phyloP scores from a whole-genome alignment of 2,888 invertebrate genomes.

The Trachelus iudaicus region DNA sequence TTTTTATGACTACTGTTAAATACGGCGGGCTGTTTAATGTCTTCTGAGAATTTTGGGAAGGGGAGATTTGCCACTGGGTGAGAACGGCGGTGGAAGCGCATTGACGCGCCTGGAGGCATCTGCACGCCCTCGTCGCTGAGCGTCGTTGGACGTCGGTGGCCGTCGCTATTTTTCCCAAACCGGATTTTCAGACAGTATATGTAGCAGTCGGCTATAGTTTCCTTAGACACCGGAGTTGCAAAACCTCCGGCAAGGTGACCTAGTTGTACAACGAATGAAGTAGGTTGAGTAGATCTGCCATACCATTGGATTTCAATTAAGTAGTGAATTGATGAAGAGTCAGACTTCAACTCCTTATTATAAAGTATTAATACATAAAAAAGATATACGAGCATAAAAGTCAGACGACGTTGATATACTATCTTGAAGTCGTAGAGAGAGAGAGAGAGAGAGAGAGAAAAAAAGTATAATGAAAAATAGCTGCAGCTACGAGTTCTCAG shows the following conservation, averaged over 20 bases:
- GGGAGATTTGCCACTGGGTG: slow-evolving; percentile 17
- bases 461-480: too few relatives aligned
- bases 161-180: slow-evolving; percentile 49
- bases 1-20: too few relatives aligned
- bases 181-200: slow-evolving; percentile 48
- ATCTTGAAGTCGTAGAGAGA: too few relatives aligned
- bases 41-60: slow-evolving; percentile 40
- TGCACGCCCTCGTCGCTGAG: background rate
- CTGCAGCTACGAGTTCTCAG: too few relatives aligned
- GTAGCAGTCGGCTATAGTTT: slow-evolving; percentile 18
- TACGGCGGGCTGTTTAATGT: slow-evolving; percentile 25
- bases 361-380: too few relatives aligned
- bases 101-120: background rate
- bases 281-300: slow-evolving; percentile 28
- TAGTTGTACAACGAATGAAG: slow-evolving; percentile 39
- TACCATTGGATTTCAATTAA: too few relatives aligned
- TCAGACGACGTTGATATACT: too few relatives aligned
- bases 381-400: too few relatives aligned
- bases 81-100: slow-evolving; percentile 3
- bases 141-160: slow-evolving; percentile 15
- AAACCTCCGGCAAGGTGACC: slow-evolving; percentile 58
- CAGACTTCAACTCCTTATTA: too few relatives aligned
- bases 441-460: too few relatives aligned
- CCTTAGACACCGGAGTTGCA: slow-evolving; percentile 42
- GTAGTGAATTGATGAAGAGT: too few relatives aligned